Evolutionary conservation across 2,888 invertebrate genomes (phyloP).

Genomic region (Lithophane socia): DNA sequence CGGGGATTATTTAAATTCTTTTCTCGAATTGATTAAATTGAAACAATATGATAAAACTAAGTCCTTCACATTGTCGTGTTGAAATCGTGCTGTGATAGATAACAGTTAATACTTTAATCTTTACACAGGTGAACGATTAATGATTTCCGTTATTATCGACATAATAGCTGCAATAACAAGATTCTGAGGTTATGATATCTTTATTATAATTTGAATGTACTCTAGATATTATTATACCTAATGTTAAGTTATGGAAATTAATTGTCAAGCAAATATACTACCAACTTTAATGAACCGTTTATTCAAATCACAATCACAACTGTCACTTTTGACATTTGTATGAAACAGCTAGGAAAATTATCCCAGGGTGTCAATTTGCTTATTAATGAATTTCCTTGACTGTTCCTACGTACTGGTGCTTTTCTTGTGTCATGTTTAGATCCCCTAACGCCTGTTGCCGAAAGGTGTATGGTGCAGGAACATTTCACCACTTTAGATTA

Average conservation of each 20-base stretch:
- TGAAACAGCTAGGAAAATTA: not conserved
- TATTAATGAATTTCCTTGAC: too few relatives aligned
- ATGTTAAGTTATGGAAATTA: not conserved
- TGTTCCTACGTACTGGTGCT: not conserved
- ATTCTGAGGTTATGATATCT: not conserved
- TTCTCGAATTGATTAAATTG: conserved; percentile 1
- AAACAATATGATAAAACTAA: conserved; percentile 17
- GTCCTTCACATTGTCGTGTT: conserved; percentile 19
- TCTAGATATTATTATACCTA: not conserved
- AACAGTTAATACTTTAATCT: conserved; percentile 22
- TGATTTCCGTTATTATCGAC: not conserved
- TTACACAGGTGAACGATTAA: conserved; percentile 2
- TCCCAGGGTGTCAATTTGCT: not conserved
- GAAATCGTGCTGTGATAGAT: conserved; percentile 19
- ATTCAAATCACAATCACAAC: not conserved
- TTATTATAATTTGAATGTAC: not conserved
- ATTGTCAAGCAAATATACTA: not conserved
- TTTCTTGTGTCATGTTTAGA: not conserved
- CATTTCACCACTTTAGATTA: not conserved
- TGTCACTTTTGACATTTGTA: not conserved
- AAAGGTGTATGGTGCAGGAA: not conserved
- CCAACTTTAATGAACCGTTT: not conserved
- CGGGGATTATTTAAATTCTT: conserved; percentile 14
- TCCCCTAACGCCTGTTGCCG: not conserved
- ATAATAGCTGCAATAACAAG: conserved; percentile 17